phyloP scores from a whole-genome alignment of 2,797 vertebrate species.

The Varecia variegata region DNA sequence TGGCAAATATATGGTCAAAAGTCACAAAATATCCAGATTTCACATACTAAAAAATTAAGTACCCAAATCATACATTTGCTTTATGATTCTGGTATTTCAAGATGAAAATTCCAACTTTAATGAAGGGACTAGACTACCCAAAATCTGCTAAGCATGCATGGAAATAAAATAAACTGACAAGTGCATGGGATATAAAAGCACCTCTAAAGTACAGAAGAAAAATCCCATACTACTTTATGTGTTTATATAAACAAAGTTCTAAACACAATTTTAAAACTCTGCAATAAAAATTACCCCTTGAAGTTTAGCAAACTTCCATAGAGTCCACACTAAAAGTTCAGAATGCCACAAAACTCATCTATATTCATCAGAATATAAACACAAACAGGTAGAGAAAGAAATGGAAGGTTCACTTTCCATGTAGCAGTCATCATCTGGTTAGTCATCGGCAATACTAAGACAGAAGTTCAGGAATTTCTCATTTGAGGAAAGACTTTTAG shows the following conservation, averaged over 20 bases:
- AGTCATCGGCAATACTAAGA: background rate
- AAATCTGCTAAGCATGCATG: background rate
- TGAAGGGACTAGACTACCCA: background rate
- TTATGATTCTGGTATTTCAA: background rate
- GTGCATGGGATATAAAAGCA: background rate
- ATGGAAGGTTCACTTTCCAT: background rate
- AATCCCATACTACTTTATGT: background rate
- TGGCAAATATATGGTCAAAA: background rate
- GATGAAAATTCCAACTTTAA: background rate
- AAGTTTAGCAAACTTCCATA: background rate
- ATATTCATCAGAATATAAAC: background rate
- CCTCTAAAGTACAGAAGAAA: background rate
- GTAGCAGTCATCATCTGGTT: background rate
- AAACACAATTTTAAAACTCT: background rate
- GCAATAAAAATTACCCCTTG: background rate
- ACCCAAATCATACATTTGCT: background rate
- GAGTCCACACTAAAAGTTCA: background rate
- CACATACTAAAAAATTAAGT: background rate
- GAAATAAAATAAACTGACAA: background rate
- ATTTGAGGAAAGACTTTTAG: background rate
- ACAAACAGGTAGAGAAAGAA: background rate
- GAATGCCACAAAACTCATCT: background rate
- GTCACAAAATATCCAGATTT: background rate
- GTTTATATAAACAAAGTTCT: slow-evolving; percentile 3
- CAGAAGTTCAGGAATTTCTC: background rate